Evolutionary conservation across 2,113 vertebrate species (phyloP), one percentile per base, ranked within the genome.

Genomic region (Typhlomys cinereus): DNA sequence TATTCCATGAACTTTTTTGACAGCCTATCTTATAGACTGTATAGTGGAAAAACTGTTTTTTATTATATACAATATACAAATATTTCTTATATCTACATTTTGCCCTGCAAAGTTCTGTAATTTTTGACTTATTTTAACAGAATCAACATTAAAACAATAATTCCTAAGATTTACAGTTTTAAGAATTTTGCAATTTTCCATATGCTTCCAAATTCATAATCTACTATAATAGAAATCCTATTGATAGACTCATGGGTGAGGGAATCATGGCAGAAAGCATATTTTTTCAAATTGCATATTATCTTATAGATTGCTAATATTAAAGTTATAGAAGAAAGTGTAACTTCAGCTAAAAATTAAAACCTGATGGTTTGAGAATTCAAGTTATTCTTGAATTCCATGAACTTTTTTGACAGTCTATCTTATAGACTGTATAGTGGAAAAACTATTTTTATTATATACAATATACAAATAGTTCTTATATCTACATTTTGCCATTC

Each of bases 71-170:
- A 79, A 29, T 57, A 87, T 52, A 69, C 67, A 67, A 39, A 70
- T 85, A 85, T 86, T 78, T 79, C 46, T 71, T 21, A 1, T 70
- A 15, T 54, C 41, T 9, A 78, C 14, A 69, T 39, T 88, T n/a
- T 76, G n/a, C 46, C 50, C 41, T 50, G 18, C 7, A 74, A 74
- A 21, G 39, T 84, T 90, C 27, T 76, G 52, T 67, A 61, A 29
- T 91, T n/a, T 85, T 52, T 85, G 52, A 27, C 44, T 85, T 85
- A 75, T 36, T 20, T 92, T 79, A 44, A 59, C n/a, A 85, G 39
- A 94, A 48, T 64, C 29, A 82, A 9, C 41, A 91, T 79, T 74
- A 80, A 70, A 91, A 46, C 7, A 59, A 66, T 23, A 82, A 80
- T 52, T 74, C 20, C 34, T 52, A 83, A 87, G 59, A 75, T 61